Evolutionary conservation across 1,140 invertebrate species (phyloP), one percentile per base, ranked within the genome.

Genomic region (Sitodiplosis mosellana): DNA sequence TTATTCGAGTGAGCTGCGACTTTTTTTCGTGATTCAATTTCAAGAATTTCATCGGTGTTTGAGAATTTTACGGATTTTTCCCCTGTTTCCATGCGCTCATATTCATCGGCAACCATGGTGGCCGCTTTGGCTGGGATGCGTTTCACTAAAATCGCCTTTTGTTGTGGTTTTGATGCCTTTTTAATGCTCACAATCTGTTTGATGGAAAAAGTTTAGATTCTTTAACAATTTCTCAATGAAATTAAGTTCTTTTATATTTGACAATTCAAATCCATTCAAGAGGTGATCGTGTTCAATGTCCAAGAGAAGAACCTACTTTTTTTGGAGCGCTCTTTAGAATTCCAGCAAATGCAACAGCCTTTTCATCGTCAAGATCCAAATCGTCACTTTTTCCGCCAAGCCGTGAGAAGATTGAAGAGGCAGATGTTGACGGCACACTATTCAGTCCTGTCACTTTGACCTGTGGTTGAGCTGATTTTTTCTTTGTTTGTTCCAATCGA

Each of bases 51-150:
- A 1, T 61, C 62, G 10, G 58, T 60, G 0, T 59, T 56, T 7
- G 61, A 62, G 40, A 64, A 64, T 46, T 60, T 59, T 0, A 64
- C 62, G 49, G 60, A 56, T 49, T 64, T 64, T 37, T 64, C 62
- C 33, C 33, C 49, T 41, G 2, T 45, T n/a, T 61, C 53, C 55
- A 58, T 55, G 46, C 55, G 56, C 6, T 59, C 41, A 20, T 41
- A 49, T 3, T 48, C 42, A 17, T 59, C 59, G 1, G 49, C 20
- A 43, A 54, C 54, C 43, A 58, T 58, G 44, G 53, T 54, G 20
- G 57, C 54, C n/a, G 51, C 27, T 46, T 63, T 62, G 0, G 64
- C 36, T 0, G 62, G 60, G 21, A 62, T 59, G 42, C 62, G 63
- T 45, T 60, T 59, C 4, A 64, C 60, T 1, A 64, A 52, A 50